These are phyloP conservation scores for Spialia ferax DNA, from an alignment of 2,888 invertebrate species.

Conservation along the genomic window DNA sequence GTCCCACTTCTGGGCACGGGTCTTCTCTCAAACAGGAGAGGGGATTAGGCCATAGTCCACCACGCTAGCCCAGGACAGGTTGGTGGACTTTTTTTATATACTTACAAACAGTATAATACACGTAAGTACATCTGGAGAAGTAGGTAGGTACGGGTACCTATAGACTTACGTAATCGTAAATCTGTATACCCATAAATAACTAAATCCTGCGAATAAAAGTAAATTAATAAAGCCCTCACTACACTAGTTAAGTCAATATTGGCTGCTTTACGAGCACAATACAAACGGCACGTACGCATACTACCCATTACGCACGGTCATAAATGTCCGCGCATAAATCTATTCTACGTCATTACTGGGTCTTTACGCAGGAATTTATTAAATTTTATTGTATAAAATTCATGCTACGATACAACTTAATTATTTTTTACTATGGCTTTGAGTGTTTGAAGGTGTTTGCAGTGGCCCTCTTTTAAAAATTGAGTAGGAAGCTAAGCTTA, in stretches of 20 bases:
- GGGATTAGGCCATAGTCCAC: no score
- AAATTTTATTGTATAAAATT: background rate
- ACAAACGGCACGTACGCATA: slow-evolving; percentile 49
- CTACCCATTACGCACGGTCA: slow-evolving; percentile 41
- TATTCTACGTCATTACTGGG: background rate
- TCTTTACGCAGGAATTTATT: background rate
- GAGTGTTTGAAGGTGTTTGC: no score
- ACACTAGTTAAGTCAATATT: slow-evolving; percentile 5
- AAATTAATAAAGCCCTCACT: background rate
- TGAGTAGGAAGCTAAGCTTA: no score
- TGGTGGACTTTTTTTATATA: no score
- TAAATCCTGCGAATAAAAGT: background rate
- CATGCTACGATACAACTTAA: no score
- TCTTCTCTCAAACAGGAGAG: no score
- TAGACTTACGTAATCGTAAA: background rate
- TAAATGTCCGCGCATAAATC: slow-evolving; percentile 22
- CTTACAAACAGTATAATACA: no score
- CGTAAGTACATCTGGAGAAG: no score
- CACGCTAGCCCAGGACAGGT: no score
- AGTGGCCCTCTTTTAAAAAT: no score
- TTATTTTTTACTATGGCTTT: background rate
- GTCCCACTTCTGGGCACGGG: no score
- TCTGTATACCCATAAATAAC: background rate
- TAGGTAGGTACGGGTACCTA: no score
- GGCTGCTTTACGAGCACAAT: slow-evolving; percentile 46